A percentile compares a stretch with the other conserved stretches of the same genome.
phyloP scores from a whole-genome alignment of 1,140 invertebrate genomes.

The Homarus americanus region DNA sequence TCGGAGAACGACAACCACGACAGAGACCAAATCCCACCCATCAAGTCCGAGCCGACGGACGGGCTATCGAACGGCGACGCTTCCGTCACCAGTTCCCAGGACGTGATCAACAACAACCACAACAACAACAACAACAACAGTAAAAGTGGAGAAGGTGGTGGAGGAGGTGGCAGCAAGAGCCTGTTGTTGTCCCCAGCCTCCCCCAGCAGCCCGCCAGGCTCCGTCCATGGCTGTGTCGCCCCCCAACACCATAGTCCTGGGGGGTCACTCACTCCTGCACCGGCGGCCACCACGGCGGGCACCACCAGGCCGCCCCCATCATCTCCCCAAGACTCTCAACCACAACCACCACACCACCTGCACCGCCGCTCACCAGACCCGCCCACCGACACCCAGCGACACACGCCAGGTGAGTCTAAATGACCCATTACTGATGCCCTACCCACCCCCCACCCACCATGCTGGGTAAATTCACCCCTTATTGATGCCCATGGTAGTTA shows the following conservation, averaged over 20 bases:
- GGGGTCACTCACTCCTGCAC: not conserved
- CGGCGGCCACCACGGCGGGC: not conserved
- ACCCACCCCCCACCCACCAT: not conserved
- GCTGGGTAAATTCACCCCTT: not conserved
- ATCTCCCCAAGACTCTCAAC: not conserved
- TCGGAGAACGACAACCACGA: conserved; percentile 7
- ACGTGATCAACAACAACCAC: conserved; percentile 46
- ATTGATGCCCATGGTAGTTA: too few relatives aligned
- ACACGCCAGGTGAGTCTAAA: conserved; percentile 43
- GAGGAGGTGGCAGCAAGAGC: not conserved
- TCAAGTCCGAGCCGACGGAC: conserved; percentile 44
- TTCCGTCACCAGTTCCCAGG: conserved; percentile 36
- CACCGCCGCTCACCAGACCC: not conserved
- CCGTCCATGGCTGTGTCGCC: not conserved
- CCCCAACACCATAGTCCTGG: not conserved
- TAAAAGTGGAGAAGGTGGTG: too few relatives aligned
- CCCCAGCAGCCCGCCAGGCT: not conserved
- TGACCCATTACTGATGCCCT: too few relatives aligned
- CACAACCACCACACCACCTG: too few relatives aligned
- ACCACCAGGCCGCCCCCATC: not conserved
- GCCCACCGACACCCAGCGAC: not conserved
- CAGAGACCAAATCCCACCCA: conserved; percentile 1
- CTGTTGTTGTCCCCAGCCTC: not conserved
- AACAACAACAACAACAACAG: conserved; percentile 14
- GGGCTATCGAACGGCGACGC: conserved; percentile 22